Conservation (phyloP, 92 coral and sea anemone species). For the Phenganax stokvisi region DNA sequence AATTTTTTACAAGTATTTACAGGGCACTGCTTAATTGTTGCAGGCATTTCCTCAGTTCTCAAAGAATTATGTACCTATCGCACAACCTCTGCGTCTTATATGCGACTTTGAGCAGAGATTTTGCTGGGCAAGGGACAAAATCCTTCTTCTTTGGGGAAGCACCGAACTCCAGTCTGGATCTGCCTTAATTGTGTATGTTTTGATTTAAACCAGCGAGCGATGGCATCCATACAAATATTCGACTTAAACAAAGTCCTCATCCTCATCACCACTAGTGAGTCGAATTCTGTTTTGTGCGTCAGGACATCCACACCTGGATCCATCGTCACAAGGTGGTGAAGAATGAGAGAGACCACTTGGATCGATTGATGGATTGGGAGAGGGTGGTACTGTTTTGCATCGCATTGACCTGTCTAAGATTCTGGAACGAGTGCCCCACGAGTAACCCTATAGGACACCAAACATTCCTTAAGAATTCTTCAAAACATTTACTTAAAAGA, state of each 20-base stretch:
- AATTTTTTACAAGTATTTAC: too few species aligned
- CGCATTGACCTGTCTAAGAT: constrained; percentile 5
- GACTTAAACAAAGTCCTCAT: background rate
- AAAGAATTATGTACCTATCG: too few species aligned
- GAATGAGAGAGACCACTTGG: constrained; percentile 23
- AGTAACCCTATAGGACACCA: background rate
- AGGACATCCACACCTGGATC: constrained; percentile 31
- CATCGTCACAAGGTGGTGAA: constrained; percentile 25
- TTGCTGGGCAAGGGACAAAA: too few species aligned
- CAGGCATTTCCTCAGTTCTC: too few species aligned
- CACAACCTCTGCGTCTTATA: too few species aligned
- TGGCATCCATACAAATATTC: too few species aligned
- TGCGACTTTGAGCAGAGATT: too few species aligned
- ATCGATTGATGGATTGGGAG: constrained; percentile 24
- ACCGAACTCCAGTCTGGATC: too few species aligned
- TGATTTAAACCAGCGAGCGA: too few species aligned
- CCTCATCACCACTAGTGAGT: constrained; percentile 7
- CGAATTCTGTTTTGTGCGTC: constrained; percentile 8
- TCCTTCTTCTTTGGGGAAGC: too few species aligned
- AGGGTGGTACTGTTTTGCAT: background rate
- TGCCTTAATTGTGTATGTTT: too few species aligned
- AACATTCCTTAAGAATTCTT: background rate
- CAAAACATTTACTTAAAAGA: background rate
- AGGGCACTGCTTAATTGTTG: too few species aligned
- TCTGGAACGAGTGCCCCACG: constrained; percentile 26